Conservation (phyloP, 2,888 invertebrate species). For the Argyresthia goedartella region DNA sequence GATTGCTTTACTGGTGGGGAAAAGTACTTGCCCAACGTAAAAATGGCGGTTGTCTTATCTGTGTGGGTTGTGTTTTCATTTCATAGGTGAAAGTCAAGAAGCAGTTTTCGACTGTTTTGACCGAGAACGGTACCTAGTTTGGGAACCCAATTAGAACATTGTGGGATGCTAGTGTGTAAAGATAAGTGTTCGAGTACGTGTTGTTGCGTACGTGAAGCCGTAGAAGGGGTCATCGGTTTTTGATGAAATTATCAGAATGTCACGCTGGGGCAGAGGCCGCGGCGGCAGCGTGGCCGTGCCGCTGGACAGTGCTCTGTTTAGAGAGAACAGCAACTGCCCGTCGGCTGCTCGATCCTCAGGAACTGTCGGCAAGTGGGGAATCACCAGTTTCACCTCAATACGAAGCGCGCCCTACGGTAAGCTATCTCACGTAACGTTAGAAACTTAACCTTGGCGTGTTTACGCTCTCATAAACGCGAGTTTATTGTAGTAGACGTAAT, state of each 20-base stretch:
- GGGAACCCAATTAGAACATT: neutral
- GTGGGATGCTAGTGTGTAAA: neutral
- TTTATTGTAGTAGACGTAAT: neutral
- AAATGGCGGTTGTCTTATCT: constrained; percentile 72
- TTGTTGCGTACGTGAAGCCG: constrained; percentile 26
- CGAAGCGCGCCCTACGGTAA: constrained; percentile 83
- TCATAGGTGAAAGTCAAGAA: constrained; percentile 41
- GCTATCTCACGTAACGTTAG: constrained; percentile 14
- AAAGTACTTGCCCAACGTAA: constrained; percentile 59
- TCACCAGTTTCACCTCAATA: constrained; percentile 92
- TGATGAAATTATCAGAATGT: constrained; percentile 71
- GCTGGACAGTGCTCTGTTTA: constrained; percentile 73
- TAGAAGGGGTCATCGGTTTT: constrained; percentile 55
- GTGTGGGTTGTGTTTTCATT: constrained; percentile 63
- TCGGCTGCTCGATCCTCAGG: constrained; percentile 91
- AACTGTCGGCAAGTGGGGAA: constrained; percentile 94
- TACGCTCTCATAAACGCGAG: constrained; percentile 1
- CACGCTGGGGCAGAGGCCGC: constrained; percentile 75
- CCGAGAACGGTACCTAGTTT: neutral
- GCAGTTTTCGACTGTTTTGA: constrained; percentile 28
- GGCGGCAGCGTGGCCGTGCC: constrained; percentile 74
- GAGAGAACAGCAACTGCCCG: constrained; percentile 87
- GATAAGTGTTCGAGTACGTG: neutral
- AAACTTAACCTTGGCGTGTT: neutral
- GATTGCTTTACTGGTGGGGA: constrained; percentile 18